Evolutionary conservation across 2,888 invertebrate genomes (phyloP).

Genomic region (Eupithecia vulgata): DNA sequence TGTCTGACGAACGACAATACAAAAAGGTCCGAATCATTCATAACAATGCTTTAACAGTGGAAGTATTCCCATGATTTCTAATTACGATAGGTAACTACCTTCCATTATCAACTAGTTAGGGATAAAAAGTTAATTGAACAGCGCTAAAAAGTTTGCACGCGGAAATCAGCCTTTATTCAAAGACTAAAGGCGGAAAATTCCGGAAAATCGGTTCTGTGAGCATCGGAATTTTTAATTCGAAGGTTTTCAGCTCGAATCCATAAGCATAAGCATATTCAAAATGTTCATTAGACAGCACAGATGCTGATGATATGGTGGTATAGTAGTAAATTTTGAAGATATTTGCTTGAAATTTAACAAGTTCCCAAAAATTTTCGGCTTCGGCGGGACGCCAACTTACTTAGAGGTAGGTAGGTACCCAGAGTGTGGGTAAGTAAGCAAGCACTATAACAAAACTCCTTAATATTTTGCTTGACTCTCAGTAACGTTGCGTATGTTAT

Average conservation of each 20-base stretch:
- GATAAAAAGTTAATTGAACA: slow-evolving; percentile 42
- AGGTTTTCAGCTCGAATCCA: background rate
- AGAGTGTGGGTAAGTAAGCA: no score
- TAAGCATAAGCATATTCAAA: no score
- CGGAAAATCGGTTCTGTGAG: slow-evolving; percentile 3
- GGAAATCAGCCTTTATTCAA: slow-evolving; percentile 34
- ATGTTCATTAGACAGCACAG: no score
- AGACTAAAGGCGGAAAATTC: slow-evolving; percentile 24
- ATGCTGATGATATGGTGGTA: background rate
- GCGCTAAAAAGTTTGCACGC: slow-evolving; percentile 36
- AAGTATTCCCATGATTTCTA: slow-evolving; percentile 37
- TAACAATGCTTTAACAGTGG: slow-evolving; percentile 21
- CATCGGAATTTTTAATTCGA: background rate
- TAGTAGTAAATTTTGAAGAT: background rate
- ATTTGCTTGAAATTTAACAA: no score
- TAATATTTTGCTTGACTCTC: background rate
- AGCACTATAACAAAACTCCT: no score
- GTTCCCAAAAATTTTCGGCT: no score
- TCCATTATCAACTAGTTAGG: slow-evolving; percentile 35
- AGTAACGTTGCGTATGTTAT: background rate
- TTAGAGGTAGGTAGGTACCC: no score
- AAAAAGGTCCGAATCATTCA: slow-evolving; percentile 7
- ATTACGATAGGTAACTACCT: slow-evolving; percentile 30
- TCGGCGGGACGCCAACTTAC: no score
- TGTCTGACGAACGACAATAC: background rate